A percentile compares a stretch with the other conserved stretches of the same genome.
phyloP scores from a whole-genome alignment of 2,797 vertebrate genomes.

The Rhynchonycteris naso region DNA sequence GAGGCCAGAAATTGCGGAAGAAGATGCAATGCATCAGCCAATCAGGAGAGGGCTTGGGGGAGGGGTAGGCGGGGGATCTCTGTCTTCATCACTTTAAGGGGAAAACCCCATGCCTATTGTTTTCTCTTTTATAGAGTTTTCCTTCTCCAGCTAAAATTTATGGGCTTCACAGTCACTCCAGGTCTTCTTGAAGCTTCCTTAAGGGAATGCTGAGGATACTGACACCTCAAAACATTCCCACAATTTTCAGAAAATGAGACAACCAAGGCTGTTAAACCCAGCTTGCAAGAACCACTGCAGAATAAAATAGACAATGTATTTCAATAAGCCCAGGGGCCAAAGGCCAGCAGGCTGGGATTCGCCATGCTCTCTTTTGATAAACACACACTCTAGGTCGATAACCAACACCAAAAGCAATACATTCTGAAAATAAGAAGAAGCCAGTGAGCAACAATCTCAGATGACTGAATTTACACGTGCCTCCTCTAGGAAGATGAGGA shows the following conservation, averaged over 20 bases:
- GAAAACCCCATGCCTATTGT: not conserved
- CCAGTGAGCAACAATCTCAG: not conserved
- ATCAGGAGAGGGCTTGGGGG: not conserved
- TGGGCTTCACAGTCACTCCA: not conserved
- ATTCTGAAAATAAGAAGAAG: not conserved
- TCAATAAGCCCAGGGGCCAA: not conserved
- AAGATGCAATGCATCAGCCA: not conserved
- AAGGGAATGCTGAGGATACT: not conserved
- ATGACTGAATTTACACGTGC: not conserved
- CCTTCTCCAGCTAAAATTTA: not conserved
- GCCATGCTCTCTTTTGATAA: not conserved
- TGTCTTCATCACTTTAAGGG: not conserved
- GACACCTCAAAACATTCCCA: not conserved
- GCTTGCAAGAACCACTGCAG: not conserved
- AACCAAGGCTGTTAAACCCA: not conserved
- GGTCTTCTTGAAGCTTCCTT: not conserved
- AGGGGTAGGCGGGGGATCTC: not conserved
- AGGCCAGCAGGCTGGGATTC: not conserved
- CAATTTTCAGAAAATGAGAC: slow-evolving; percentile 45
- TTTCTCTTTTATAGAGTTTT: not conserved
- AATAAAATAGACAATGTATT: slow-evolving; percentile 50
- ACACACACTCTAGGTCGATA: not conserved
- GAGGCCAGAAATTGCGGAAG: not conserved
- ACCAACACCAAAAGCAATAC: not conserved
- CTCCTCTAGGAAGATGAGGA: not conserved